Evolutionary conservation across 2,888 invertebrate genomes (phyloP).

Genomic region (Nineta flava): DNA sequence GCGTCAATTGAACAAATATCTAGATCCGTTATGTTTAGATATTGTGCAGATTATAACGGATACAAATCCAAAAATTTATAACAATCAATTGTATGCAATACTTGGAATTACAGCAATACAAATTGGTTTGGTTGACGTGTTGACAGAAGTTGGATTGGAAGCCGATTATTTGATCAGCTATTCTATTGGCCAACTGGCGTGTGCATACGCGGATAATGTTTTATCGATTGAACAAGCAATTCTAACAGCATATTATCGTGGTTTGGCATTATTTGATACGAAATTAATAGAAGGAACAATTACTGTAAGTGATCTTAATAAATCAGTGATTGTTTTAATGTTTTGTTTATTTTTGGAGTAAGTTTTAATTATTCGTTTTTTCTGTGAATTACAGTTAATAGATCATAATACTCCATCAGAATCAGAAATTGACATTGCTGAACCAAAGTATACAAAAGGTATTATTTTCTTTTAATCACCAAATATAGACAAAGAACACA

Average conservation of each 20-base stretch:
- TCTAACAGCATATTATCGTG: constrained; percentile 60
- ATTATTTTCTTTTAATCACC: no score
- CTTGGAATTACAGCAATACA: constrained; percentile 57
- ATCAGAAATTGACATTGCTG: no score
- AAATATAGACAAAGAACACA: no score
- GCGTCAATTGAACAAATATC: constrained; percentile 37
- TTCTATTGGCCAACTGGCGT: constrained; percentile 79
- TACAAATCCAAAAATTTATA: constrained; percentile 35
- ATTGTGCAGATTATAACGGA: constrained; percentile 45
- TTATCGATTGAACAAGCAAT: constrained; percentile 71
- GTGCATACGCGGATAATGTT: constrained; percentile 80
- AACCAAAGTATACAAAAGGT: no score
- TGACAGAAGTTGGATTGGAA: constrained; percentile 29
- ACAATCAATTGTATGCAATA: constrained; percentile 20
- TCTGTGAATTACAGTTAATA: constrained; percentile 27
- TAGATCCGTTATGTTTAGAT: constrained; percentile 47
- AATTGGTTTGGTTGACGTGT: constrained; percentile 25
- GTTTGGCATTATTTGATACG: constrained; percentile 47
- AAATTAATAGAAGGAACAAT: constrained; percentile 52
- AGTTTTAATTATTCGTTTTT: not conserved
- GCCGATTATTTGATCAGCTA: constrained; percentile 34
- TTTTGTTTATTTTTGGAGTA: constrained; percentile 2
- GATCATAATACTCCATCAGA: no score
- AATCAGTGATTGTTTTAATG: constrained; percentile 28
- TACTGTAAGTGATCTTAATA: constrained; percentile 58